Evolutionary conservation across 2,113 vertebrate species (phyloP), one percentile per base, ranked within the genome.

Genomic region (Hippocampus abdominalis): DNA sequence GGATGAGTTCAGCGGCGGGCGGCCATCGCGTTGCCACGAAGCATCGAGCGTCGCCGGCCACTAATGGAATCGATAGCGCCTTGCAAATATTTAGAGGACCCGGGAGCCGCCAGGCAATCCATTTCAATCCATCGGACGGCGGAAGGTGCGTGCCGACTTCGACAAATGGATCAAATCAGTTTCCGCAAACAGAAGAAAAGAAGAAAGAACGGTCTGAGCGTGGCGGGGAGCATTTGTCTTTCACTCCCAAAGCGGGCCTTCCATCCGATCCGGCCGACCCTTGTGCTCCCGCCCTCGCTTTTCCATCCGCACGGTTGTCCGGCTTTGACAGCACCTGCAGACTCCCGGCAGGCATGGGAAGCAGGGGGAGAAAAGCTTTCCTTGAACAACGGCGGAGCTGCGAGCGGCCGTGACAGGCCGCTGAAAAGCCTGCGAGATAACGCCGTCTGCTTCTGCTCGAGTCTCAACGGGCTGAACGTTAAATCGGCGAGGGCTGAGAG

Each of bases 51-150:
- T 36, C 8, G 82, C 68, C 78, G 77, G 77, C 72, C 78, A 48
- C 76, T 89, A 90, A 90, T 87, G 84, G 76, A 87, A 91, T 91
- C 89, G 81, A 90, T 90, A 83, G 80, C 78, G 73, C 68, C 83
- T 88, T 77, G 75, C 82, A 91, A 91, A 91, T 90, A 90, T 90
- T 91, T 90, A 88, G 87, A 88, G 85, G 82, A 86, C 81, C 84
- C 72, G 79, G 81, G 75, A 79, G 78, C 83, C 79, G 71, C 70
- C 42, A 80, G 81, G 76, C 73, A 74, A 88, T 87, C 90, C 79
- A 88, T 89, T 88, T 64, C 75, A 84, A 83, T 90, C 87, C 74
- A 85, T 89, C 84, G 69, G 77, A 84, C 77, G 71, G 85, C 77
- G 79, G 83, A 87, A 77, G 80, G 81, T 82, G 86, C 81, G 83